Evolutionary conservation across 2,797 vertebrate species (phyloP), one percentile per base, ranked within the genome.

Genomic region (Parambassis ranga): DNA sequence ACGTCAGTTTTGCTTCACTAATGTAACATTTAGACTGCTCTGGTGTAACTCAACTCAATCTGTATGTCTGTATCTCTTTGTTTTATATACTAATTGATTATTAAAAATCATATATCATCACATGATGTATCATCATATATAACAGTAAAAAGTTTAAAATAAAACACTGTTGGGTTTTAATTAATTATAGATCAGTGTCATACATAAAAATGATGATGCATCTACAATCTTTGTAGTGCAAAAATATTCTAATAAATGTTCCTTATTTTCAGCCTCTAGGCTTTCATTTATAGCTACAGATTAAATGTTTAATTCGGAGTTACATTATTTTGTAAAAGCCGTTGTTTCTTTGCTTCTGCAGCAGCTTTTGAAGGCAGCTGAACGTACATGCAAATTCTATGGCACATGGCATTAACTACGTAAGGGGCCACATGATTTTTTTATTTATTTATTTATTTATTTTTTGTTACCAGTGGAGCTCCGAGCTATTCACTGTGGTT

Each of bases 221-320:
- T 32, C 7, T 35, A 3, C 35, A 51, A 22, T 15, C 2, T 36
- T 33, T 35, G 30, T 10, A 2, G 6, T 51, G 24, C n/a, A 30
- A 37, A 46, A 44, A n/a, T n/a, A n/a, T n/a, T n/a, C n/a, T n/a
- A n/a, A n/a, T n/a, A n/a, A n/a, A n/a, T n/a, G n/a, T n/a, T n/a
- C n/a, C n/a, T n/a, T n/a, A n/a, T n/a, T n/a, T n/a, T n/a, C n/a
- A n/a, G n/a, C n/a, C n/a, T n/a, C n/a, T n/a, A n/a, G n/a, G n/a
- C n/a, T n/a, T n/a, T n/a, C n/a, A 61, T 75, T 69, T 48, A 72
- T 75, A 24, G 13, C 75, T 70, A 20, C 19, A 2, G 2, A n/a
- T n/a, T 19, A 19, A 19, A 19, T 19, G 24, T 26, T 26, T 26
- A 26, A 55, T 48, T 60, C 23, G 76, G 43, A 43, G 22, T 46